These are phyloP conservation scores for Zaprionus africanus DNA, from an alignment of 1,140 invertebrate genomes.

Conservation along the genomic window DNA sequence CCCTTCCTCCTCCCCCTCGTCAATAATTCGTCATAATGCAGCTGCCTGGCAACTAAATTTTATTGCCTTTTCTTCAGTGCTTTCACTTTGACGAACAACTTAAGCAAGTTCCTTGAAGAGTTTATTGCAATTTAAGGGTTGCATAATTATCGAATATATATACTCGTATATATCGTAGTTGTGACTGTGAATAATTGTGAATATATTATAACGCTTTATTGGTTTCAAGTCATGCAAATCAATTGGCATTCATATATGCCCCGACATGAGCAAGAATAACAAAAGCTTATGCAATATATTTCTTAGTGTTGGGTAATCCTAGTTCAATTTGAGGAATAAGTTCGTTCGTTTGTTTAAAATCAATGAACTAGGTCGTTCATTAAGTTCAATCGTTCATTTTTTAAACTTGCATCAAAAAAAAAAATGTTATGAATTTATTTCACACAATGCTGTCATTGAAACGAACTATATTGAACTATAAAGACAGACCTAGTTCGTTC, in stretches of 20 bases:
- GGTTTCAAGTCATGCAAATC: neutral
- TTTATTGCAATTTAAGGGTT: neutral
- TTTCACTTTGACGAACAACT: conserved; percentile 9
- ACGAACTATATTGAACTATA: too few relatives aligned
- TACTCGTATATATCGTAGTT: neutral
- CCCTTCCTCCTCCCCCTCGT: too few relatives aligned
- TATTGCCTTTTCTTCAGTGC: neutral
- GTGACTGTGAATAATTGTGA: neutral
- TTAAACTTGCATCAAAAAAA: too few relatives aligned
- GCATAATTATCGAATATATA: neutral
- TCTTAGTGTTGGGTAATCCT: too few relatives aligned
- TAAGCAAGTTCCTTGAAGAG: neutral
- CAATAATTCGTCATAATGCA: neutral
- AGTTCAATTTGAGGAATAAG: too few relatives aligned
- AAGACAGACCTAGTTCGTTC: too few relatives aligned
- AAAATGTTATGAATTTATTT: too few relatives aligned
- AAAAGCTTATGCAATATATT: neutral
- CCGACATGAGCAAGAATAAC: neutral
- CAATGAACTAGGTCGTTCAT: too few relatives aligned
- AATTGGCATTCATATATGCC: neutral
- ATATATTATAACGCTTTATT: neutral
- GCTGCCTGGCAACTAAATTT: neutral
- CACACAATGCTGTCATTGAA: too few relatives aligned
- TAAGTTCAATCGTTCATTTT: too few relatives aligned
- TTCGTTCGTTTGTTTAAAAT: too few relatives aligned